These are phyloP conservation scores for Leptinotarsa texana DNA, from an alignment of 1,140 invertebrate genomes.

Conservation along the genomic window DNA sequence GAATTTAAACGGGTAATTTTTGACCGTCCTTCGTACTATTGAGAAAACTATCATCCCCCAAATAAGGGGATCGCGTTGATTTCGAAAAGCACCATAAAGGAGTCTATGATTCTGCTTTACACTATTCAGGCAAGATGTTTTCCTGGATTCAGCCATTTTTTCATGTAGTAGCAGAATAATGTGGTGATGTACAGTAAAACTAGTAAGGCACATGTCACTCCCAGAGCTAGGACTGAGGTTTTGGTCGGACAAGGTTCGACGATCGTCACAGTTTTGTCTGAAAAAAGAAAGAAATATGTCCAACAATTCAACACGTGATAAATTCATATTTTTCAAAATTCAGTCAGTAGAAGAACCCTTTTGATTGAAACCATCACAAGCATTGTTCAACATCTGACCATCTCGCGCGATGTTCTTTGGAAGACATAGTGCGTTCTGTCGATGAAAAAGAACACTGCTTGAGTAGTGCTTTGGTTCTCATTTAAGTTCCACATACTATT, in stretches of 20 bases:
- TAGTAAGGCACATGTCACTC: slow-evolving; percentile 86
- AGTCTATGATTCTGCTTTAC: slow-evolving; percentile 8
- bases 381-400: too few relatives aligned
- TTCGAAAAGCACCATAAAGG: slow-evolving; percentile 15
- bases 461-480: too few relatives aligned
- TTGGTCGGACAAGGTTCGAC: slow-evolving; percentile 88
- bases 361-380: too few relatives aligned
- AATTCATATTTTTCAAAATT: background rate
- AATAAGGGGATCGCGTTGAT: background rate
- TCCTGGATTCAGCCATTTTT: slow-evolving; percentile 82
- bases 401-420: too few relatives aligned
- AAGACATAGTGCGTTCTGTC: too few relatives aligned
- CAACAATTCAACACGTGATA: background rate
- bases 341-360: too few relatives aligned
- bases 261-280: slow-evolving; percentile 85
- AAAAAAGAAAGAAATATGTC: slow-evolving; percentile 49
- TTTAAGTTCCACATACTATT: too few relatives aligned
- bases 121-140: slow-evolving; percentile 74
- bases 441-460: too few relatives aligned
- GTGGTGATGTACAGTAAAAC: slow-evolving; percentile 89
- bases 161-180: slow-evolving; percentile 88
- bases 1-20: background rate
- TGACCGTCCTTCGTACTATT: slow-evolving; percentile 16
- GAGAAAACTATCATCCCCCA: background rate
- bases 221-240: slow-evolving; percentile 83